These are phyloP conservation scores for Psilopogon haemacephalus DNA, from an alignment of 2,113 vertebrate species.

Conservation along the genomic window DNA sequence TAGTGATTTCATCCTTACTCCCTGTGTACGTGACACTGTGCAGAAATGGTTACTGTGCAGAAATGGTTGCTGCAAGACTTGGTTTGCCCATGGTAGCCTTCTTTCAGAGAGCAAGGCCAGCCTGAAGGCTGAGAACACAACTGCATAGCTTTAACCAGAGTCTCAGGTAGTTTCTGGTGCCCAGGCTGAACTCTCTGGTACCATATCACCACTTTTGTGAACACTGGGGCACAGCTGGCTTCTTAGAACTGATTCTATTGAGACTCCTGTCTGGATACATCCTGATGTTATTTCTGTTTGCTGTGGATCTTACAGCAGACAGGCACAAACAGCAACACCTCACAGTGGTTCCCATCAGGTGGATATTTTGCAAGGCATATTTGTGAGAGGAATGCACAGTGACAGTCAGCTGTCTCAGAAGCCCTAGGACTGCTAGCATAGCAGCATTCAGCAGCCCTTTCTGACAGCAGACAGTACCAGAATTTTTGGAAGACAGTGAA, in stretches of 20 bases:
- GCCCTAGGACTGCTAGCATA: neutral
- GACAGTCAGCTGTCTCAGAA: neutral
- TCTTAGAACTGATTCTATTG: neutral
- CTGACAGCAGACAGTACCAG: neutral
- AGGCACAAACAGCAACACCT: neutral
- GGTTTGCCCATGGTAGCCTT: neutral
- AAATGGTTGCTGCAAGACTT: neutral
- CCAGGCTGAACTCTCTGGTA: neutral
- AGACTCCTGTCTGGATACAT: neutral
- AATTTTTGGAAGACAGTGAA: neutral
- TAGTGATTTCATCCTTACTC: neutral
- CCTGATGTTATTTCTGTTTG: neutral
- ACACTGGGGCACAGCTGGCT: neutral
- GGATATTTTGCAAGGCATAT: neutral
- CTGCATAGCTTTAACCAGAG: neutral
- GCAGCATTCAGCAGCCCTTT: neutral
- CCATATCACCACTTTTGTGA: neutral
- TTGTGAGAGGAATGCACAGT: neutral
- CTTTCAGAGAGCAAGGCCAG: neutral
- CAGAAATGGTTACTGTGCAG: neutral
- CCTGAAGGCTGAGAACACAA: neutral
- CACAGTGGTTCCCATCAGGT: neutral
- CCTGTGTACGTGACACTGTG: neutral
- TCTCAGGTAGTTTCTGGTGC: neutral
- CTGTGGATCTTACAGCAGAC: neutral